phyloP scores from a whole-genome alignment of 2,113 vertebrate species.

The Carassius carassius region DNA sequence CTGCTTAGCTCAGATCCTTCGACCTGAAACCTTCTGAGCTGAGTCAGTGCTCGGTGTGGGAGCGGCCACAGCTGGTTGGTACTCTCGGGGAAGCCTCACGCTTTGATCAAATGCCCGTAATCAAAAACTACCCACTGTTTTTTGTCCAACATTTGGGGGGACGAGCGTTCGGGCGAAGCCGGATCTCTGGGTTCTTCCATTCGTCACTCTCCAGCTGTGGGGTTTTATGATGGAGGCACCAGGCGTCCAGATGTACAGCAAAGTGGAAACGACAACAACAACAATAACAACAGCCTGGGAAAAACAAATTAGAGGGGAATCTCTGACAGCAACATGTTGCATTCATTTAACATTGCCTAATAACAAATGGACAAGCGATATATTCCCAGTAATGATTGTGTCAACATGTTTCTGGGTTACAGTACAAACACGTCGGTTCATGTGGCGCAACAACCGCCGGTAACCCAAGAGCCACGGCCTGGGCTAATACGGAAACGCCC shows the following conservation, averaged over 20 bases:
- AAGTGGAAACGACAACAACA: conserved; percentile 12
- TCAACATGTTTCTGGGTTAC: background rate
- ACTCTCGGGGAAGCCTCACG: conserved; percentile 23
- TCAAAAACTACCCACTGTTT: conserved; percentile 14
- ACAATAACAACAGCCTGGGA: conserved; percentile 9
- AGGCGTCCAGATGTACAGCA: conserved; percentile 18
- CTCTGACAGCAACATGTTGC: conserved; percentile 8
- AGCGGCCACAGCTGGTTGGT: conserved; percentile 27
- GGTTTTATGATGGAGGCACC: conserved; percentile 25
- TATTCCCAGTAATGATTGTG: background rate
- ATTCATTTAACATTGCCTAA: conserved; percentile 22
- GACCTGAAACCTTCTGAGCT: background rate
- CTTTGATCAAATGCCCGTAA: conserved; percentile 26
- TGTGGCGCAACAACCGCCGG: background rate
- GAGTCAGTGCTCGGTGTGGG: conserved; percentile 15
- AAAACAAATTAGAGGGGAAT: conserved; percentile 14
- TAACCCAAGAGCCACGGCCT: background rate
- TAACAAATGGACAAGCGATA: background rate
- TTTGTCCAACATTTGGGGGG: background rate
- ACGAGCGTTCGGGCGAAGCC: background rate
- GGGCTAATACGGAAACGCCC: background rate
- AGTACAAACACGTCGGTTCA: conserved; percentile 2
- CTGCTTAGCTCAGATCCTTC: background rate
- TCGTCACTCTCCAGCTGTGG: conserved; percentile 9
- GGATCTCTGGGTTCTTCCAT: background rate